Evolutionary conservation across 2,888 invertebrate genomes (phyloP).

Genomic region (Agrochola macilenta): DNA sequence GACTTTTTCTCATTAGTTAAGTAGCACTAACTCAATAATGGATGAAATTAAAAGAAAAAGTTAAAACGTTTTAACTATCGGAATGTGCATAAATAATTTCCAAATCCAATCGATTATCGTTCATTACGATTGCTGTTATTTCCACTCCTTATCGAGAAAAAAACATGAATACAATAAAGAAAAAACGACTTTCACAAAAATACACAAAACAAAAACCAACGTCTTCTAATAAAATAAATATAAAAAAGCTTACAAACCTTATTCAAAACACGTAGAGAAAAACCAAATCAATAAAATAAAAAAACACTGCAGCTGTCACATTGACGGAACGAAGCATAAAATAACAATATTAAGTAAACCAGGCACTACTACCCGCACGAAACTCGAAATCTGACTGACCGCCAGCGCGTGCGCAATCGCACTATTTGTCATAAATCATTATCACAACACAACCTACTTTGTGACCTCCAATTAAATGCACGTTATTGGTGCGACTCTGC

Average conservation of each 20-base stretch:
- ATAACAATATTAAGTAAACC: conserved; percentile 23
- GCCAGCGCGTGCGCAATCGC: conserved; percentile 57
- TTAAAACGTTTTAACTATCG: background rate
- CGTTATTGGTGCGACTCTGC: conserved; percentile 26
- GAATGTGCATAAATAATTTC: conserved; percentile 20
- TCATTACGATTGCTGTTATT: conserved; percentile 23
- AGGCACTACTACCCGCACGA: conserved; percentile 54
- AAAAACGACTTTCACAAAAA: background rate
- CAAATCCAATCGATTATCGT: conserved; percentile 41
- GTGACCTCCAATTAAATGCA: conserved; percentile 60
- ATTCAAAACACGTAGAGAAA: background rate
- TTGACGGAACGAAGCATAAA: conserved; percentile 26
- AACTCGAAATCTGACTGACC: conserved; percentile 62
- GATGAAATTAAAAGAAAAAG: background rate
- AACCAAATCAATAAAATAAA: conserved; percentile 4
- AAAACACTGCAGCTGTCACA: conserved; percentile 46
- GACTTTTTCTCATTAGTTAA: background rate
- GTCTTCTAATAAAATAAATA: background rate
- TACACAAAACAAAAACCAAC: background rate
- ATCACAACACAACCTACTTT: conserved; percentile 66
- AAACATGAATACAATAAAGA: background rate
- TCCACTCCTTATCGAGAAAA: conserved; percentile 16
- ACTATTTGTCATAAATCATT: conserved; percentile 64
- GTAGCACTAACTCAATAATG: background rate
- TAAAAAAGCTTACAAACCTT: conserved; percentile 40